Percentiles rank a stretch among this genome's conserved stretches.
These are phyloP conservation scores for Drosophila quadrilineata DNA, from an alignment of 1,140 invertebrate genomes.

Conservation along the genomic window DNA sequence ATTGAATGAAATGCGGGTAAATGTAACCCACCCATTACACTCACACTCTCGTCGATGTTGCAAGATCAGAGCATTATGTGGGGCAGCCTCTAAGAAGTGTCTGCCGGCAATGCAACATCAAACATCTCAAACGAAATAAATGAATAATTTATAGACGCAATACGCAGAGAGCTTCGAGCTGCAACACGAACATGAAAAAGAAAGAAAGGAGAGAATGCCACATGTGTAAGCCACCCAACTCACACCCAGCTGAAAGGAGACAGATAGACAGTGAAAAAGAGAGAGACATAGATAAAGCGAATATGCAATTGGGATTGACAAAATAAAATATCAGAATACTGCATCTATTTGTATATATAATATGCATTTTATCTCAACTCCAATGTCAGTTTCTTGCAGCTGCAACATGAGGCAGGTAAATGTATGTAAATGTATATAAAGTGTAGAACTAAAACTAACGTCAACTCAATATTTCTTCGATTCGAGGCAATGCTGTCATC, in stretches of 20 bases:
- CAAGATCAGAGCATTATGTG: constrained; percentile 24
- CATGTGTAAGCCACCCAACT: constrained; percentile 35
- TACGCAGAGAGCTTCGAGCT: too few species aligned
- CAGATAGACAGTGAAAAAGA: constrained; percentile 5
- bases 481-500: too few species aligned
- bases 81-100: constrained; percentile 13
- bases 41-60: not conserved
- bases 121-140: constrained; percentile 77
- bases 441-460: too few species aligned
- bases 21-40: constrained; percentile 13
- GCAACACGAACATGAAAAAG: not conserved
- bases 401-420: too few species aligned
- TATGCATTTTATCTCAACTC: too few species aligned
- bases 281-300: not conserved
- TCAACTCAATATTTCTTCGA: too few species aligned
- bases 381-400: too few species aligned
- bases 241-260: constrained; percentile 4
- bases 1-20: constrained; percentile 51
- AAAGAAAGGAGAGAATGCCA: not conserved
- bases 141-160: constrained; percentile 78
- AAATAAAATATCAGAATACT: constrained; percentile 38
- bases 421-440: too few species aligned
- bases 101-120: constrained; percentile 52
- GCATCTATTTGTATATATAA: constrained; percentile 41
- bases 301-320: constrained; percentile 17